phyloP scores from a whole-genome alignment of 2,797 vertebrate genomes.

The Otus scops region DNA sequence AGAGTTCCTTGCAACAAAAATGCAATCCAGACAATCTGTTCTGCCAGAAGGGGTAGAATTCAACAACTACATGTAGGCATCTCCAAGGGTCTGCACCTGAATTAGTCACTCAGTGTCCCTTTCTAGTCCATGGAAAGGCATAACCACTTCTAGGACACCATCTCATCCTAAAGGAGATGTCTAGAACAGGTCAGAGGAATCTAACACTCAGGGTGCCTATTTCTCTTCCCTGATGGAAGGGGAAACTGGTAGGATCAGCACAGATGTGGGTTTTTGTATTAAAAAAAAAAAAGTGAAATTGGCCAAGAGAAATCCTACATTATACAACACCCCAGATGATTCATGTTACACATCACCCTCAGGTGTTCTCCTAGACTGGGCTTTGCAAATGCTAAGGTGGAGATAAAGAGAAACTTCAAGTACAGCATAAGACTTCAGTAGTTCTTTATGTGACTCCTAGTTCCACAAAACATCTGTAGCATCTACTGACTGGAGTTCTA shows the following conservation, averaged over 20 bases:
- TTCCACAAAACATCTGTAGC: neutral
- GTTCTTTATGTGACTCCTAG: neutral
- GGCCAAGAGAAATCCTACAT: neutral
- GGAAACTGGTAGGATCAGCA: neutral
- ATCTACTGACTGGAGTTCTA: neutral
- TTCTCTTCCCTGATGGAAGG: neutral
- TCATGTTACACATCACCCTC: neutral
- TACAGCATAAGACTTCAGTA: neutral
- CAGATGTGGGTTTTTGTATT: neutral
- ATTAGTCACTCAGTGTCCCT: neutral
- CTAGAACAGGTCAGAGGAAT: neutral
- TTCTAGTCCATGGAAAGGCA: neutral
- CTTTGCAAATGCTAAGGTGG: neutral
- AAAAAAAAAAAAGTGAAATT: neutral
- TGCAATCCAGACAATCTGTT: neutral
- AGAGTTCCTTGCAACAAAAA: slow-evolving; percentile 17
- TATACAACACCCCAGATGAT: neutral
- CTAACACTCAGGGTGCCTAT: neutral
- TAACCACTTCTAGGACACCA: neutral
- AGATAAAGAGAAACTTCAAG: neutral
- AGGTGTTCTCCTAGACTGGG: neutral
- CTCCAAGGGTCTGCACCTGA: neutral
- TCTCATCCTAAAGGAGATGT: neutral
- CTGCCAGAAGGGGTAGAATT: neutral
- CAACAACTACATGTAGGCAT: neutral